phyloP scores from a whole-genome alignment of 2,888 invertebrate genomes.

The Candidula unifasciata region DNA sequence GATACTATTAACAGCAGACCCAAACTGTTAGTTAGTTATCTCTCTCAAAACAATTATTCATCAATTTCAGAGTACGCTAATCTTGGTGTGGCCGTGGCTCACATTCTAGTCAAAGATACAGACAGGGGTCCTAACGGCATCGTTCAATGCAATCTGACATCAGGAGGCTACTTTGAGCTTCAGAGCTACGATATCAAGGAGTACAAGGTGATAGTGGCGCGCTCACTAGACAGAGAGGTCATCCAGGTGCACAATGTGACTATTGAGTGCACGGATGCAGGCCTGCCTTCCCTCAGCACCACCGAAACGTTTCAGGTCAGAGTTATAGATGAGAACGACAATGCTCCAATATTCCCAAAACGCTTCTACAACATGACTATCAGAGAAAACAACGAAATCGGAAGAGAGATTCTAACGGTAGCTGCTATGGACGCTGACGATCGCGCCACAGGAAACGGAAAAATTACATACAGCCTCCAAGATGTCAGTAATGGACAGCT shows the following conservation, averaged over 20 bases:
- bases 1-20: conserved; percentile 96
- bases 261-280: conserved; percentile 83
- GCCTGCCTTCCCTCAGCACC: conserved; percentile 60
- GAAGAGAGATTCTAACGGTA: conserved; percentile 84
- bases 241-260: conserved; percentile 64
- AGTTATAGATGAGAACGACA: conserved; percentile 74
- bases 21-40: conserved; percentile 77
- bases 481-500: conserved; percentile 63
- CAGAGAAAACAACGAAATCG: conserved; percentile 57
- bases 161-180: conserved; percentile 61
- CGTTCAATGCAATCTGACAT: conserved; percentile 79
- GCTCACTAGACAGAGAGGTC: conserved; percentile 67
- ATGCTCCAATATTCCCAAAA: conserved; percentile 66
- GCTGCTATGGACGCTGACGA: conserved; percentile 90
- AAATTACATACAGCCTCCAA: conserved; percentile 63
- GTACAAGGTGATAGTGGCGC: conserved; percentile 79
- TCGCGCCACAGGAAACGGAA: conserved; percentile 62
- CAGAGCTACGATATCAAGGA: conserved; percentile 67
- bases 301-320: conserved; percentile 64
- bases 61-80: conserved; percentile 88
- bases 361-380: conserved; percentile 35
- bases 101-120: conserved; percentile 89
- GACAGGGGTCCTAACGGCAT: conserved; percentile 91
- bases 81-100: conserved; percentile 83
- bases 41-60: conserved; percentile 51